Evolutionary conservation across 2,888 invertebrate species (phyloP).

Genomic region (Agrotis clavis): DNA sequence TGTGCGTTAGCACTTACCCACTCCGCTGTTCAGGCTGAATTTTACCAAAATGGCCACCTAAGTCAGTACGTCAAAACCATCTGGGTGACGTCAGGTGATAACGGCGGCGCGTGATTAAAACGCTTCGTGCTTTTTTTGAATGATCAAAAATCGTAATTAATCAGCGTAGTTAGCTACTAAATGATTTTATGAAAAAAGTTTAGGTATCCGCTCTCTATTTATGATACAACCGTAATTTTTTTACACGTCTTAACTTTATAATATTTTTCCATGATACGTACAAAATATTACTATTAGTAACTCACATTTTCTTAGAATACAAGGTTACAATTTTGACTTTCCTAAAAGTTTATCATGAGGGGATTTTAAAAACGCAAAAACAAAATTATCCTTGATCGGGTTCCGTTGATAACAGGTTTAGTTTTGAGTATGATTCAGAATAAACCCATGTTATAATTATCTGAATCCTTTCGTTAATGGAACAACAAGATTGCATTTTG

Average conservation of each 20-base stretch:
- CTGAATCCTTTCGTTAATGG: constrained; percentile 11
- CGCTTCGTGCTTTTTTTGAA: constrained; percentile 8
- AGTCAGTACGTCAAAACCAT: no score
- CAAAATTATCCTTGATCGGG: constrained; percentile 50
- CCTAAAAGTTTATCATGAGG: constrained; percentile 17
- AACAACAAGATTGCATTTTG: constrained; percentile 17
- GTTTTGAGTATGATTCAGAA: constrained; percentile 14
- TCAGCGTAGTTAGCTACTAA: neutral
- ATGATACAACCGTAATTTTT: no score
- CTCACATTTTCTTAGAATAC: neutral
- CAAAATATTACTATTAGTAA: neutral
- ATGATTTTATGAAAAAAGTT: neutral
- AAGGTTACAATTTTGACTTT: neutral
- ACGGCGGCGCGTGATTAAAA: no score
- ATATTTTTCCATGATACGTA: neutral
- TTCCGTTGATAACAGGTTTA: constrained; percentile 36
- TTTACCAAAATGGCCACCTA: no score
- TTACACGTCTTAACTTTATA: neutral
- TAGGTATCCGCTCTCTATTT: no score
- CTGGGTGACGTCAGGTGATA: no score
- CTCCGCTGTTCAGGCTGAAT: no score
- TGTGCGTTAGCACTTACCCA: neutral
- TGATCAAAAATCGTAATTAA: neutral
- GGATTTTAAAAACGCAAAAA: constrained; percentile 18
- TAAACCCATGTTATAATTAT: constrained; percentile 30